Percentiles rank a stretch among this genome's conserved stretches.
Evolutionary conservation across 2,797 vertebrate genomes (phyloP).

Genomic region (Eulemur rubriventer): DNA sequence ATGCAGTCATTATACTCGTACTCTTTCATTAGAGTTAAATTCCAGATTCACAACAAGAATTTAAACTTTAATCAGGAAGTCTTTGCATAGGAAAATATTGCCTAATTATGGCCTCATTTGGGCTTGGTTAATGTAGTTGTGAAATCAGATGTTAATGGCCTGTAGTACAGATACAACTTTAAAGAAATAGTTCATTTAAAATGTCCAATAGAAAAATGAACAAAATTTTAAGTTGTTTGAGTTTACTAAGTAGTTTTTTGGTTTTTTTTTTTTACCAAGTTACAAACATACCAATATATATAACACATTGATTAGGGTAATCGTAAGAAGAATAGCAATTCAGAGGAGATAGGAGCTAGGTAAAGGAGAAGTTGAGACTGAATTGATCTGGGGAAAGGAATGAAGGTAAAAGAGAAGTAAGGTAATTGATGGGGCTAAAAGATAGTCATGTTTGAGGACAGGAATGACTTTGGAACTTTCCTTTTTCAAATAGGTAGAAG

Average conservation of each 20-base stretch:
- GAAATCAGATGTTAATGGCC: not conserved
- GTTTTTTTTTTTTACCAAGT: not conserved
- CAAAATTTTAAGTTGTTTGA: not conserved
- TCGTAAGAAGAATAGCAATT: not conserved
- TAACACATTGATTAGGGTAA: not conserved
- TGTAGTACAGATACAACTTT: not conserved
- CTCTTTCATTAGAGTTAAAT: not conserved
- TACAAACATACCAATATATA: not conserved
- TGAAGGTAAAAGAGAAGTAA: not conserved
- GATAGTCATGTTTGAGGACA: not conserved
- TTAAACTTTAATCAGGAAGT: not conserved
- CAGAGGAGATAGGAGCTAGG: not conserved
- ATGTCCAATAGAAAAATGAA: not conserved
- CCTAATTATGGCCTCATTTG: not conserved
- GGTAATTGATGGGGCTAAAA: not conserved
- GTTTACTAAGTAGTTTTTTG: not conserved
- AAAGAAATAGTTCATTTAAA: not conserved
- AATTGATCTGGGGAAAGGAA: not conserved
- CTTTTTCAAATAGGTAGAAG: not conserved
- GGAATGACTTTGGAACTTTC: not conserved
- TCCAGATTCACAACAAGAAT: not conserved
- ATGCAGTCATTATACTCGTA: not conserved
- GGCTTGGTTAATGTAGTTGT: not conserved
- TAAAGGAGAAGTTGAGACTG: not conserved
- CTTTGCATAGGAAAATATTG: not conserved